Evolutionary conservation across 2,888 invertebrate genomes (phyloP), one percentile per base, ranked within the genome.

Genomic region (Amphipoea lucens): DNA sequence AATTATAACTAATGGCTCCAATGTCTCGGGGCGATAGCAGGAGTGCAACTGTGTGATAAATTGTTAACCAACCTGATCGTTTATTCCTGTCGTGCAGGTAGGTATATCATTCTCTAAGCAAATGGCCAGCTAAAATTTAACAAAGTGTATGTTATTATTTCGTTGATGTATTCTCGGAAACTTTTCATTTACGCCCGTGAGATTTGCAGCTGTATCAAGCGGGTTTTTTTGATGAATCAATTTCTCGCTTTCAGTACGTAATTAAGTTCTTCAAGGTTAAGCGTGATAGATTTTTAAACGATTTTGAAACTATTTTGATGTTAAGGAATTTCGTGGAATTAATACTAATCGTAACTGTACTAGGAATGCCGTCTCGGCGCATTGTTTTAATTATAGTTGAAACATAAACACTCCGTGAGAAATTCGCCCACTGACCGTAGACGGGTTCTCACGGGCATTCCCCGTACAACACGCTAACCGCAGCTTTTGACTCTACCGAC

Each of bases 371-470:
- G 90, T 92, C 90, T 90, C 91, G 81, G 88, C 85, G 88, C 88
- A 90, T 91, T 92, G 88, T 89, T 90, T 92, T 92, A 92, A 92
- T 93, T 91, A 90, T 91, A 89, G 84, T 89, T 86, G 86, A 87
- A 91, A 91, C 89, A 93, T 94, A 94, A 94, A 93, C 90, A 92
- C 89, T 88, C 90, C 95, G 94, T 96, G 96, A 91, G 96, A 96
- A 93, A 85, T 90, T 92, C 91, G 91, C 92, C 92, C 91, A 92
- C 92, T 86, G 78, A 62, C 74, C 76, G 78, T 80, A 86, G 87
- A 77, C 90, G 78, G 85, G 85, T 92, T 94, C 92, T 91, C 93
- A 92, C 90, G 91, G 92, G 91, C 90, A 88, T 92, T 92, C 91
- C 92, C 92, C 84, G 79, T 83, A 79, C 81, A 36, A 87, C 76